Evolutionary conservation across 2,888 invertebrate genomes (phyloP).

Genomic region (Poecilus cupreus): DNA sequence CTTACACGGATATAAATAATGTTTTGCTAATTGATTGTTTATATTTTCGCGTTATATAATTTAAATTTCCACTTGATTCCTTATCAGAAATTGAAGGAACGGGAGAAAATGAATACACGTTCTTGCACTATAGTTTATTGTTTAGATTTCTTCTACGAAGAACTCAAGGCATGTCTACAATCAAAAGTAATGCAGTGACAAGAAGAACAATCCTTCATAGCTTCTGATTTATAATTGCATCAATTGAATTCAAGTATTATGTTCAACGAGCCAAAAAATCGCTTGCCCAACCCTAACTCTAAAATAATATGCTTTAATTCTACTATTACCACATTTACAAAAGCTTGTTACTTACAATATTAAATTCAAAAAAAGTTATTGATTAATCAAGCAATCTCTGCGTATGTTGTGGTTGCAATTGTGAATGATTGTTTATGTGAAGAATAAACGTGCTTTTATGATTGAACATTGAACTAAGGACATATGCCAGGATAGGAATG

Average conservation of each 20-base stretch:
- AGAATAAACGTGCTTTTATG: no score
- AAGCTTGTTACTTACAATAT: background rate
- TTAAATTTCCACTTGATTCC: background rate
- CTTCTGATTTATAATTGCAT: background rate
- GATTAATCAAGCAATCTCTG: no score
- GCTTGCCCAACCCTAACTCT: constrained; percentile 21
- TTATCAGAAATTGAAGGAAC: background rate
- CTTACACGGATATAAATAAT: background rate
- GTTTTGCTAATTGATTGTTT: background rate
- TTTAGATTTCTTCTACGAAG: no score
- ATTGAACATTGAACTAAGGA: no score
- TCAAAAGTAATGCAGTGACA: background rate
- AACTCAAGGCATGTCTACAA: background rate
- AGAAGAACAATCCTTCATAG: constrained; percentile 8
- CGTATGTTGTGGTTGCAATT: no score
- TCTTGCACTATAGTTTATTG: background rate
- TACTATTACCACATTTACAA: constrained; percentile 10
- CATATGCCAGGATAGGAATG: no score
- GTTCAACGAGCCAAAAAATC: constrained; percentile 36
- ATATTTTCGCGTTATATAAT: background rate
- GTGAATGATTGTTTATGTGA: no score
- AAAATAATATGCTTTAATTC: background rate
- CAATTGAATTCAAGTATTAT: constrained; percentile 19
- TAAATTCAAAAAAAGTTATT: no score
- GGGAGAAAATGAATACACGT: background rate